Evolutionary conservation across 2,888 invertebrate genomes (phyloP), one percentile per base, ranked within the genome.

Genomic region (Tinea trinotella): DNA sequence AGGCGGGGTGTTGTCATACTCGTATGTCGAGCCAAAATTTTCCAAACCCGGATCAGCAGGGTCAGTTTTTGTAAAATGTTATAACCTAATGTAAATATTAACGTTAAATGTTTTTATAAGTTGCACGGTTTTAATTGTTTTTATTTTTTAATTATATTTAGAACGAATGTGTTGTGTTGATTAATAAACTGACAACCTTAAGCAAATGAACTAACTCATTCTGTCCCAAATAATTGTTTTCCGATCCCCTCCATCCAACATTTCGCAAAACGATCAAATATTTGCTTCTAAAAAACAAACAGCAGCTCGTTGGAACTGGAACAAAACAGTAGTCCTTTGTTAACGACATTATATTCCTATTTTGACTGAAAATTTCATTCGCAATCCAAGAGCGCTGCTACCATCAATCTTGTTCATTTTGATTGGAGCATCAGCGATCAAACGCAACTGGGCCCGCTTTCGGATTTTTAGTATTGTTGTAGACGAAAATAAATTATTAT

Each of bases 331-430:
- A n/a, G 18, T 22, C 50, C 50, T 50, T 50, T 50, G 50, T 50
- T 50, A 50, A 50, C 50, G 50, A 50, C 24, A 50, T 50, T 50
- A 50, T 50, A 24, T 24, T 24, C 22, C 24, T 12, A 24, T 50
- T 50, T 50, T 12, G 24, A 50, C 24, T 50, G 24, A 9, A 50
- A 48, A 46, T 50, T 50, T 50, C 50, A 50, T 50, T 50, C 24
- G 22, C 9, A 13, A 13, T 24, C 50, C 24, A n/a, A 12, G 50
- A 3, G 24, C 12, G 24, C 50, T 50, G 19, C 13, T 22, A 48
- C 48, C 46, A 54, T 54, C 54, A 54, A 54, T 54, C 54, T 54
- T 54, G 30, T 54, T 54, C 46, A 54, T 54, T 54, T 54, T 18
- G 54, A 54, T 54, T 44, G 44, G 10, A 30, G 44, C 48, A 46